These are phyloP conservation scores for Emmelina monodactyla DNA, from an alignment of 2,888 invertebrate genomes.

Conservation along the genomic window DNA sequence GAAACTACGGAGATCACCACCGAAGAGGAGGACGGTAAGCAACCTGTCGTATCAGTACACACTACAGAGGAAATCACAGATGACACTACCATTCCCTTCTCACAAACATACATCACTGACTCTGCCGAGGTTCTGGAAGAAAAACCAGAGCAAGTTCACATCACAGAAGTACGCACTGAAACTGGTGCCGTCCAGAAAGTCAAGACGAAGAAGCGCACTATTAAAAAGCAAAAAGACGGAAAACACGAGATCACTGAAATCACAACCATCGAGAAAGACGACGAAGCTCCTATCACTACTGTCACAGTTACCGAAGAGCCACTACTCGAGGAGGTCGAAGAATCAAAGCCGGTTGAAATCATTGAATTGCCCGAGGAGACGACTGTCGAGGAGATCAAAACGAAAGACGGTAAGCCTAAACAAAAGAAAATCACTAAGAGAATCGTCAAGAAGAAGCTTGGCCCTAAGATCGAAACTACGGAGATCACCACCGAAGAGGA, in stretches of 20 bases:
- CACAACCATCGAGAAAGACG: conserved; percentile 12
- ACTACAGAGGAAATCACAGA: conserved; percentile 30
- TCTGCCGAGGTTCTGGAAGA: conserved; percentile 22
- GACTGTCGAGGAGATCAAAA: conserved; percentile 15
- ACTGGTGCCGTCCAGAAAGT: conserved; percentile 19
- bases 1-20: conserved; percentile 20
- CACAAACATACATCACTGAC: conserved; percentile 12
- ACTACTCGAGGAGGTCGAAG: not conserved
- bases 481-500: conserved; percentile 18
- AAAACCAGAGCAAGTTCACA: conserved; percentile 15
- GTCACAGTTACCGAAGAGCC: conserved; percentile 8
- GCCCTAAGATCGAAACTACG: conserved; percentile 17
- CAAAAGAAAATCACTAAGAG: conserved; percentile 23
- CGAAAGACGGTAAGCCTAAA: conserved; percentile 23
- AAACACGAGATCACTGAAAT: conserved; percentile 16
- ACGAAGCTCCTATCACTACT: conserved; percentile 19
- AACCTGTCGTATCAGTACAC: conserved; percentile 38
- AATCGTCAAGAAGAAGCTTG: conserved; percentile 31
- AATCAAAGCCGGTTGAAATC: not conserved
- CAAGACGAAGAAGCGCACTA: conserved; percentile 23
- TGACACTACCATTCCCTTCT: conserved; percentile 19
- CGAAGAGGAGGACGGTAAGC: conserved; percentile 25
- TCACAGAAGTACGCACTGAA: conserved; percentile 19
- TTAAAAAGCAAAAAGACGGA: conserved; percentile 18
- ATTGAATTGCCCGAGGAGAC: conserved; percentile 20